Conservation (phyloP, 2,113 vertebrate species). For the Dinomys branickii region DNA sequence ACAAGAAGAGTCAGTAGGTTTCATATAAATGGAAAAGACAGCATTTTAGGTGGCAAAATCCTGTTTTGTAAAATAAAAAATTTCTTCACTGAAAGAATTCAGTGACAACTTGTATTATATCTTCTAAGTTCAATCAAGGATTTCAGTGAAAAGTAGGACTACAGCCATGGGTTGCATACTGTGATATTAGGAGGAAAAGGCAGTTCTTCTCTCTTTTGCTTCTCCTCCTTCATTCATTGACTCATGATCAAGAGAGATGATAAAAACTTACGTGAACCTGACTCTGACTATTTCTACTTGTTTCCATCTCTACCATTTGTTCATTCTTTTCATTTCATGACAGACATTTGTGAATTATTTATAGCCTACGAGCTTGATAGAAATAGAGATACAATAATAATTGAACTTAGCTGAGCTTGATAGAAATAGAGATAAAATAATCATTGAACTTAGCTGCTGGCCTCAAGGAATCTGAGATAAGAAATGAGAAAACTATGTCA, state of each 20-base stretch:
- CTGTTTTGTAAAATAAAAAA: background rate
- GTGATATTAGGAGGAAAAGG: background rate
- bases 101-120: background rate
- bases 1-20: background rate
- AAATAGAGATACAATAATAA: background rate
- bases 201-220: background rate
- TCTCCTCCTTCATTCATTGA: background rate
- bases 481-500: background rate
- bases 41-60: background rate
- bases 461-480: background rate
- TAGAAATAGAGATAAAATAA: background rate
- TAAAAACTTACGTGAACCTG: background rate
- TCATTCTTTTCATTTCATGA: background rate
- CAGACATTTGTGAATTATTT: background rate
- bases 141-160: background rate
- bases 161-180: too few relatives aligned
- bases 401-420: background rate
- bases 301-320: background rate
- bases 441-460: background rate
- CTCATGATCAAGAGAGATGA: background rate
- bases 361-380: background rate
- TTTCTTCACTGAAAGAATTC: background rate
- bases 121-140: background rate
- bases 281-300: background rate
- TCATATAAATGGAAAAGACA: background rate